Evolutionary conservation across 2,797 vertebrate genomes (phyloP), one percentile per base, ranked within the genome.

Genomic region (Trematomus bernacchii): DNA sequence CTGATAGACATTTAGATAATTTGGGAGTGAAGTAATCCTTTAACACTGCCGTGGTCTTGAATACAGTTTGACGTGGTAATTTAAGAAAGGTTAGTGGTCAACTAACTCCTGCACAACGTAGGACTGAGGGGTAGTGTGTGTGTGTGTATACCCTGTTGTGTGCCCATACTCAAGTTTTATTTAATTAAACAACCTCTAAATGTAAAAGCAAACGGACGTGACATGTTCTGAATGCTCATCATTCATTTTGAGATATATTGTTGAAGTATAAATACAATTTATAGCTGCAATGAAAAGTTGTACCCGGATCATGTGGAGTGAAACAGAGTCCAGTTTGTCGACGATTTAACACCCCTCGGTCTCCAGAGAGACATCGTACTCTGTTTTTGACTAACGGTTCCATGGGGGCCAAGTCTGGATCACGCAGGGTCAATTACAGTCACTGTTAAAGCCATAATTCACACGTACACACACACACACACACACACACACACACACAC

Each of bases 301-400:
- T 0, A 8, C 64, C 72, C 50, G 75, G 68, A 74, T 75, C 61
- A 48, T 74, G 71, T 73, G 74, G 88, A 74, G 72, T 33, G 50
- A 85, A 89, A 90, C 86, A 85, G 83, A 77, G 70, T 71, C 75
- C 66, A 68, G 85, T 89, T 83, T 87, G 82, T 87, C 70, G 51
- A 51, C 52, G 77, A 77, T 74, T 91, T 89, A 85, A 82, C 71
- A 70, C 88, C 89, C 85, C 76, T 62, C 19, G 21, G 54, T 83
- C 86, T 80, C 86, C 30, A 33, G 88, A 79, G 91, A 78, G 71
- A 79, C 62, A 52, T 80, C 55, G 51, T 48, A 18, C 47, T 70
- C 54, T 11, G 57, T 42, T 76, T 50, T 30, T 27, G 52, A 71
- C 79, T 52, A 27, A 71, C 66, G 23, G 68, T 54, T 82, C 76